A percentile compares a stretch with the other conserved stretches of the same genome.
Evolutionary conservation across 2,797 vertebrate species (phyloP).

Genomic region (Brotula barbata): DNA sequence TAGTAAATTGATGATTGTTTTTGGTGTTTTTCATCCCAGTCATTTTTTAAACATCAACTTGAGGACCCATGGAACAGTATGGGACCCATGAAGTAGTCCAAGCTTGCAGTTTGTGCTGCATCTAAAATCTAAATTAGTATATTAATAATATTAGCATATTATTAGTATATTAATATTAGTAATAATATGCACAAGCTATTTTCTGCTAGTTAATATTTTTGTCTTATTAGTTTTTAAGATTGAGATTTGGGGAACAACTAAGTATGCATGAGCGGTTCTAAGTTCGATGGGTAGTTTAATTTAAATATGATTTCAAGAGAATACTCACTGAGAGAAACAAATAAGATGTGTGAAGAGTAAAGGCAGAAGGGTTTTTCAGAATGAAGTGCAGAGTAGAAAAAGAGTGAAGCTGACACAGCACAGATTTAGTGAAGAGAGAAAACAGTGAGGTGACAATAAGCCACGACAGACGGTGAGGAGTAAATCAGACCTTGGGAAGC

Average conservation of each 20-base stretch:
- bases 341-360: constrained; percentile 27
- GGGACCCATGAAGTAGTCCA: constrained; percentile 33
- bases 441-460: constrained; percentile 50
- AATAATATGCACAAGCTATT: no score
- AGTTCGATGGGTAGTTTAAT: no score
- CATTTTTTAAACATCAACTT: constrained; percentile 48
- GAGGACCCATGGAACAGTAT: constrained; percentile 40
- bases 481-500: constrained; percentile 67
- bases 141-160: no score
- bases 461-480: constrained; percentile 36
- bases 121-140: no score
- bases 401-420: constrained; percentile 63
- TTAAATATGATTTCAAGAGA: no score
- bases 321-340: constrained; percentile 13
- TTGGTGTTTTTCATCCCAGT: constrained; percentile 71
- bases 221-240: no score
- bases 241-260: no score
- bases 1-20: constrained; percentile 74
- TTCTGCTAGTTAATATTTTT: no score
- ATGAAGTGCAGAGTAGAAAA: constrained; percentile 27
- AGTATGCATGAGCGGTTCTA: no score
- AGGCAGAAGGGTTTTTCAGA: constrained; percentile 49
- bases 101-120: constrained; percentile 36
- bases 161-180: no score
- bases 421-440: constrained; percentile 61